Conservation (phyloP, 2,888 invertebrate species). For the Sussaba pulchella region DNA sequence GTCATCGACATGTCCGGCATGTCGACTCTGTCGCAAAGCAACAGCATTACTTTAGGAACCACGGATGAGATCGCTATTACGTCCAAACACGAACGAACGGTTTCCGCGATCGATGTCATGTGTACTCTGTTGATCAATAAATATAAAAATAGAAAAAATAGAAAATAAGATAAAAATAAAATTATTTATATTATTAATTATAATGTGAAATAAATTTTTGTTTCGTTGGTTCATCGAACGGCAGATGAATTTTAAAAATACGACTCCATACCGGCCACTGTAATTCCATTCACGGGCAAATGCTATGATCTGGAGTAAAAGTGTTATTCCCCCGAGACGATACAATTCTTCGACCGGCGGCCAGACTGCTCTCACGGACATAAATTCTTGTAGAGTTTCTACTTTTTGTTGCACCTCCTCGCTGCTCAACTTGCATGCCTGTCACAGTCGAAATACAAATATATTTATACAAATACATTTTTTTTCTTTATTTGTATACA, state of each 20-base stretch:
- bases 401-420: constrained; percentile 96
- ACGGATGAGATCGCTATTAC: constrained; percentile 96
- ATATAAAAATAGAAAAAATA: constrained; percentile 36
- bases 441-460: not conserved
- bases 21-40: constrained; percentile 91
- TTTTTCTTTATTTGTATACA: no score
- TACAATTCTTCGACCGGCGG: constrained; percentile 94
- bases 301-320: constrained; percentile 94
- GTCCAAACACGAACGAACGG: constrained; percentile 93
- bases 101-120: constrained; percentile 88
- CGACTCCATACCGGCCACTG: constrained; percentile 88
- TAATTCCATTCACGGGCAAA: constrained; percentile 97
- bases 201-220: not conserved
- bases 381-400: constrained; percentile 91
- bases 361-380: constrained; percentile 93
- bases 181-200: not conserved
- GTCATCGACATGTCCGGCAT: constrained; percentile 92
- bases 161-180: no score
- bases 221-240: no score
- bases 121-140: constrained; percentile 70
- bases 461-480: no score
- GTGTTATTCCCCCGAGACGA: constrained; percentile 92
- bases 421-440: constrained; percentile 87
- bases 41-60: constrained; percentile 91
- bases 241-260: not conserved